Evolutionary conservation across 92 coral and sea anemone genomes (phyloP).

Genomic region (Bergia sp.): DNA sequence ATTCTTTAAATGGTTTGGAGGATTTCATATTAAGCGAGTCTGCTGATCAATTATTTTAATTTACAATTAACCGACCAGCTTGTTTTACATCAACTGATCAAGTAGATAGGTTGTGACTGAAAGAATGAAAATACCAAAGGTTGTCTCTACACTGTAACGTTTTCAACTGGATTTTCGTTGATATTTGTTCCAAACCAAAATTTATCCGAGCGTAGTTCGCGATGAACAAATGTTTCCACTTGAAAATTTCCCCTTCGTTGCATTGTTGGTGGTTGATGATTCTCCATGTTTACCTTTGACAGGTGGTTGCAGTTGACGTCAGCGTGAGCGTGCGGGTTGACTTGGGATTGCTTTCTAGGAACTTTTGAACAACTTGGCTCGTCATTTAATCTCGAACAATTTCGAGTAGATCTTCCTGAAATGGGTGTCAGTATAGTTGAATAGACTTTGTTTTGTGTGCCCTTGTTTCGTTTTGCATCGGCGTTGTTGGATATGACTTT

Average conservation of each 20-base stretch:
- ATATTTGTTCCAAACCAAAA: slow-evolving; percentile 44
- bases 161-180: slow-evolving; percentile 52
- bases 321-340: slow-evolving; percentile 4
- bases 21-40: no score
- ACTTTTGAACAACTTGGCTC: neutral
- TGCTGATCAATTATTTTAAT: no score
- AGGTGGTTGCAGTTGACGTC: slow-evolving; percentile 59
- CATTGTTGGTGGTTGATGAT: neutral
- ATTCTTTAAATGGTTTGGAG: no score
- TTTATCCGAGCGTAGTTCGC: slow-evolving; percentile 40
- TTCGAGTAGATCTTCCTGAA: neutral
- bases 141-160: slow-evolving; percentile 43
- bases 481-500: neutral
- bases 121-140: neutral
- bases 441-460: neutral
- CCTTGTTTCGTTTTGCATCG: neutral
- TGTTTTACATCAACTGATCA: no score
- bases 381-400: neutral
- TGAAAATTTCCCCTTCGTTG: slow-evolving; percentile 24
- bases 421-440: neutral
- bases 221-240: slow-evolving; percentile 53
- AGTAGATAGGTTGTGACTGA: no score
- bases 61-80: no score
- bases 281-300: neutral
- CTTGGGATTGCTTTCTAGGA: slow-evolving; percentile 31